Evolutionary conservation across 2,113 vertebrate species (phyloP).

Genomic region (Mellivora capensis): DNA sequence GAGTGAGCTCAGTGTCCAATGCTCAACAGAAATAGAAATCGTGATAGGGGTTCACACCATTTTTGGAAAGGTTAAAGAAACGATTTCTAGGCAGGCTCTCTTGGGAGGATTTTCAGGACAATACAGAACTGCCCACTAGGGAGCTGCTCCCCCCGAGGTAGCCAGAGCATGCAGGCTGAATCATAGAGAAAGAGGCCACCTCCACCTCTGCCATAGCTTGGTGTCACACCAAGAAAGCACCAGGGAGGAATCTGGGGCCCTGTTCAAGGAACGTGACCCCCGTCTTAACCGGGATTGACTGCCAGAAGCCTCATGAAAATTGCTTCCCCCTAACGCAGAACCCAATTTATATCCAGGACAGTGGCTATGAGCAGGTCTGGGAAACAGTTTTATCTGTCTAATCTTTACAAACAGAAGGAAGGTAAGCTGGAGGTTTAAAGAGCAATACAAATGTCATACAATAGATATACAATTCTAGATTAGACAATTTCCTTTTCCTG

Average conservation of each 20-base stretch:
- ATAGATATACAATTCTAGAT: neutral
- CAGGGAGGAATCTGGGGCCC: neutral
- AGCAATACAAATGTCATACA: neutral
- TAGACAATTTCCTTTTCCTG: neutral
- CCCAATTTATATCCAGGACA: too few species aligned
- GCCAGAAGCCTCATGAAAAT: neutral
- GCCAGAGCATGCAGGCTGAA: neutral
- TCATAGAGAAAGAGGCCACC: neutral
- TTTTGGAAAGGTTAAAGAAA: neutral
- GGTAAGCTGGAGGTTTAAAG: neutral
- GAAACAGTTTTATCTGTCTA: neutral
- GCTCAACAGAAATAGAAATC: neutral
- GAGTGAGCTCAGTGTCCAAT: neutral
- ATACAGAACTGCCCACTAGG: neutral
- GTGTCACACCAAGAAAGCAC: neutral
- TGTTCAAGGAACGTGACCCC: neutral
- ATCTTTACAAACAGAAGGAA: neutral
- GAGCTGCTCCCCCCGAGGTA: accelerated
- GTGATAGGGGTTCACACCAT: neutral
- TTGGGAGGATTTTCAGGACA: neutral
- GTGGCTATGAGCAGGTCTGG: neutral
- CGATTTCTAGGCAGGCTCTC: neutral
- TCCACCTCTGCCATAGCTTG: neutral
- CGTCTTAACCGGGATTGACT: neutral
- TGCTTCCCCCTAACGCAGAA: neutral